Evolutionary conservation across 2,113 vertebrate genomes (phyloP).

Genomic region (Oncorhynchus nerka): DNA sequence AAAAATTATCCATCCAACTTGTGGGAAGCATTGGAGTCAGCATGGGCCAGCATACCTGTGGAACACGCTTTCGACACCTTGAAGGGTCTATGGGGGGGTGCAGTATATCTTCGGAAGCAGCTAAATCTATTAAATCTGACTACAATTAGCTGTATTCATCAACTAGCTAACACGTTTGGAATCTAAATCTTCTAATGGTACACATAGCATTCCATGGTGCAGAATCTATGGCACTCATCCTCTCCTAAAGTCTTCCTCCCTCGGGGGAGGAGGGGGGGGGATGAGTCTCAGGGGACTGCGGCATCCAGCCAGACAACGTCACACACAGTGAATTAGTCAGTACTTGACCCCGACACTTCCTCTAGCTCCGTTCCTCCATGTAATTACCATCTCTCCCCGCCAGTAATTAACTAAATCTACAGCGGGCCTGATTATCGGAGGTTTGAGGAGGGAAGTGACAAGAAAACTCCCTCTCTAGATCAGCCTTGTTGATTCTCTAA

Average conservation of each 20-base stretch:
- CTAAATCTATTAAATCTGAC: no score
- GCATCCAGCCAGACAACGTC: slow-evolving; percentile 31
- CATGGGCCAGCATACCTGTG: no score
- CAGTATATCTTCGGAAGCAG: no score
- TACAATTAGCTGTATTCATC: no score
- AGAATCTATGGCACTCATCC: not conserved
- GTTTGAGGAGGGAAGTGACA: slow-evolving; percentile 57
- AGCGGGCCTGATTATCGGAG: slow-evolving; percentile 66
- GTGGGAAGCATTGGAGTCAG: no score
- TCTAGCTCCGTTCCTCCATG: slow-evolving; percentile 68
- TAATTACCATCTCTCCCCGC: slow-evolving; percentile 72
- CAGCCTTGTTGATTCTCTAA: slow-evolving; percentile 44
- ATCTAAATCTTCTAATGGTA: not conserved
- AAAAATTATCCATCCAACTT: no score
- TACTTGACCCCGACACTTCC: slow-evolving; percentile 76
- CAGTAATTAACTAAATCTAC: slow-evolving; percentile 72
- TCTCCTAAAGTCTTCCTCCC: not conserved
- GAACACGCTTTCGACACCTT: no score
- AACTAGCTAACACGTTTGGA: not conserved
- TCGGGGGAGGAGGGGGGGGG: slow-evolving; percentile 25
- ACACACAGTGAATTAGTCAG: slow-evolving; percentile 72
- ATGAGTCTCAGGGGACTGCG: slow-evolving; percentile 53
- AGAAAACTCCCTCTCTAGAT: slow-evolving; percentile 37
- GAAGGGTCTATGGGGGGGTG: no score
- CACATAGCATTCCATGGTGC: not conserved